Evolutionary conservation across 1,140 invertebrate genomes (phyloP).

Genomic region (Oncopeltus fasciatus): DNA sequence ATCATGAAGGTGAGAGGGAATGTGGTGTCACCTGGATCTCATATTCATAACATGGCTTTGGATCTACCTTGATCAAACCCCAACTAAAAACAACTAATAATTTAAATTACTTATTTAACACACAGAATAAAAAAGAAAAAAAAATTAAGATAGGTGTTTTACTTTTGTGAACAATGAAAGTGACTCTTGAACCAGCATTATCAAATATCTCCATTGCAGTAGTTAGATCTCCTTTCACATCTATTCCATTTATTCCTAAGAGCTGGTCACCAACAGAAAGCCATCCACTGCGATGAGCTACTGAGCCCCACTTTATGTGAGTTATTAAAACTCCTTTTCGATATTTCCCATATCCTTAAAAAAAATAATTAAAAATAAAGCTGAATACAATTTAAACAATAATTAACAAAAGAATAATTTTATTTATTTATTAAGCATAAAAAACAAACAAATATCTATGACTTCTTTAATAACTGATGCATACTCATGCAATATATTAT

Average conservation of each 20-base stretch:
- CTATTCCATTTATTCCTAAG: constrained; percentile 63
- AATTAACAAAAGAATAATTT: too few relatives aligned
- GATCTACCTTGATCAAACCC: too few relatives aligned
- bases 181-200: neutral
- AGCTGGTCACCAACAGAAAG: constrained; percentile 72
- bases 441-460: too few relatives aligned
- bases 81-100: neutral
- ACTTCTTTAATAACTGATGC: too few relatives aligned
- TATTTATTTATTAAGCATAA: too few relatives aligned
- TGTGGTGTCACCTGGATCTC: too few relatives aligned
- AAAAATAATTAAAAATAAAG: neutral
- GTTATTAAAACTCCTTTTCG: constrained; percentile 23
- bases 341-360: constrained; percentile 10
- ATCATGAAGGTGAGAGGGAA: too few relatives aligned
- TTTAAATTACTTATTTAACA: too few relatives aligned
- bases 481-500: too few relatives aligned
- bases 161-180: constrained; percentile 1
- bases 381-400: too few relatives aligned
- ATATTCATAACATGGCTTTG: too few relatives aligned
- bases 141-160: neutral
- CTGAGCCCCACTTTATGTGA: constrained; percentile 74
- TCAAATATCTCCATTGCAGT: neutral
- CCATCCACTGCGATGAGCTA: constrained; percentile 78
- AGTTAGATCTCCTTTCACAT: constrained; percentile 25
- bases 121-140: neutral